Percentiles rank a stretch among this genome's conserved stretches.
phyloP scores from a whole-genome alignment of 2,888 invertebrate species.

The Trachelus troglodyta region DNA sequence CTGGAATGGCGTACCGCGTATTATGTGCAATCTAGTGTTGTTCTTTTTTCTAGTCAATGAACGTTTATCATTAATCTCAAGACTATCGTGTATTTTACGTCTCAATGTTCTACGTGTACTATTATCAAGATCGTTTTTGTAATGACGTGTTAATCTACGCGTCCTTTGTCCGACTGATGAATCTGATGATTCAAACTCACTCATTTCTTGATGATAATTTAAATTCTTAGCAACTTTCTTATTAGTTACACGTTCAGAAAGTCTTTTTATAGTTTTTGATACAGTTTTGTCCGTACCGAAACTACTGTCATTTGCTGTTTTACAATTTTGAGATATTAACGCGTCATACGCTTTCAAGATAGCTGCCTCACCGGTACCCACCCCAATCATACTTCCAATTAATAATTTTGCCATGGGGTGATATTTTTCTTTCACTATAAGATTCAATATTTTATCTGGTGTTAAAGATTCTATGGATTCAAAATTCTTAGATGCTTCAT shows the following conservation, averaged over 20 bases:
- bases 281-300: neutral
- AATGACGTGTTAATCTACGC: neutral
- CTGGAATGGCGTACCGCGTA: neutral
- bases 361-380: constrained; percentile 46
- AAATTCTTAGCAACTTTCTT: constrained; percentile 2
- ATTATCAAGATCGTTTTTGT: neutral
- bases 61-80: neutral
- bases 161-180: neutral
- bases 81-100: neutral
- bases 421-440: constrained; percentile 52
- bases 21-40: neutral
- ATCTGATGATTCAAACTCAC: neutral
- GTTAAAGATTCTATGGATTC: constrained; percentile 45
- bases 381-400: constrained; percentile 58
- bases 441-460: constrained; percentile 55
- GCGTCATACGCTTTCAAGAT: constrained; percentile 45
- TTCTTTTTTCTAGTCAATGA: neutral
- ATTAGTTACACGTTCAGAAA: neutral
- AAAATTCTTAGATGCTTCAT: neutral
- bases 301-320: neutral
- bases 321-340: constrained; percentile 16
- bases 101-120: neutral
- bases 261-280: neutral
- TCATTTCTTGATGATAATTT: neutral
- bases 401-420: constrained; percentile 57